Evolutionary conservation across 1,140 invertebrate genomes (phyloP), one percentile per base, ranked within the genome.

Genomic region (Aethina tumida): DNA sequence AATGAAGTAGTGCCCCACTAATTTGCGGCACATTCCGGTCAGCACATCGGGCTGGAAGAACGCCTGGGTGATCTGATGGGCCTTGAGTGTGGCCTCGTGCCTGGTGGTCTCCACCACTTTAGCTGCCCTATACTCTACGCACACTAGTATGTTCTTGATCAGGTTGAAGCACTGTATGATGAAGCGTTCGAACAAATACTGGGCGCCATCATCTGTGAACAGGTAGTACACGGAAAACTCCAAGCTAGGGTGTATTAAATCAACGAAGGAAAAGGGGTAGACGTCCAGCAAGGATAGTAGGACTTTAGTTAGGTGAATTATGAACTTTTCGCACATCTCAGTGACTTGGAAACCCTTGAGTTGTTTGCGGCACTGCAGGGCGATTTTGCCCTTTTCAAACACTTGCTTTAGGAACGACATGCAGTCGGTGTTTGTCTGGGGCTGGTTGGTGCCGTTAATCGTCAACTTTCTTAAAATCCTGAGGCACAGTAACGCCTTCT

Each of bases 81-180:
- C 84, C 5, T 64, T 24, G 1, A 63, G 60, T 16, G 65, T 67
- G 60, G 68, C 59, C 22, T 65, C 56, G 16, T 69, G 66, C 39
- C 62, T 68, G 30, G 68, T 68, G 54, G 58, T 52, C 64, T 74
- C 73, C 15, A 63, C 56, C 44, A 60, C 53, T 62, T 81, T 81
- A 0, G 69, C 66, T 29, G 70, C 61, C 52, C 75, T 82, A 57
- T 84, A 91, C 55, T 82, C 77, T 5, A 71, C 65, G 62, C 81
- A 84, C 33, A 82, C 60, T 44, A 95, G 66, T 41, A 94, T 83
- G 1, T 70, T 74, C 62, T 91, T 94, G 17, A 94, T 77, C 36
- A 94, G 67, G 65, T 93, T 94, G 38, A 96, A 73, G 49, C 83
- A 87, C 42, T 91, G 84, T 44, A 96, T 88, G 24, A 78, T 78